Evolutionary conservation across 2,113 vertebrate species (phyloP), one percentile per base, ranked within the genome.

Genomic region (Corvus moneduloides): DNA sequence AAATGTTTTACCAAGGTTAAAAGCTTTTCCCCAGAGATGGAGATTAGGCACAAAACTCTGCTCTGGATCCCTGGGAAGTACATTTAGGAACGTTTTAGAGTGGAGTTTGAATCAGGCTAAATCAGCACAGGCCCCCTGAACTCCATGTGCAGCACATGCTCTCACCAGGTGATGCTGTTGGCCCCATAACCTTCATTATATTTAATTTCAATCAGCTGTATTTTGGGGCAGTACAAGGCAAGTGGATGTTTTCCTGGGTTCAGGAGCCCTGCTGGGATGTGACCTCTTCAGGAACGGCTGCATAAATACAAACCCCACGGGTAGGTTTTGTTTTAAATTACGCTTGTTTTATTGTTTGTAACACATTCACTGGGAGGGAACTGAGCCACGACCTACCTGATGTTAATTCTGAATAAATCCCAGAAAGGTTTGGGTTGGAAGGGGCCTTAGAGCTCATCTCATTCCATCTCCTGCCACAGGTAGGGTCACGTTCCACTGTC

Each of bases 71-170:
- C 62, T 16, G 74, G 14, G 8, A 75, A 56, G 61, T 32, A n/a
- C 35, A 9, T 56, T 68, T 61, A 89, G 46, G 74, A 48, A 26
- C 10, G 37, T 8, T 71, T 81, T 11, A 20, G 0, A 20, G 56
- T 1, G 2, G 61, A 78, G 14, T 10, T 43, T 30, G 15, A 20
- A 37, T 24, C n/a, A 64, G 21, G 4, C 2, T 22, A 8, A 64
- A 56, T 7, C 58, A 69, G 62, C 52, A 16, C 11, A 74, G 72
- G 16, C 27, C 16, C 33, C 37, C 35, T 28, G 19, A 88, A n/a
- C 16, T 39, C 6, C 3, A 32, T 11, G 1, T 2, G 17, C n/a
- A 62, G 48, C 41, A 8, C 12, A 2, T 2, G 37, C 44, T 28
- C 56, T 52, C 13, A 2, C 66, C 72, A 24, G 33, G 21, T 6